phyloP scores from a whole-genome alignment of 2,888 invertebrate species.

The Smittia sp. region DNA sequence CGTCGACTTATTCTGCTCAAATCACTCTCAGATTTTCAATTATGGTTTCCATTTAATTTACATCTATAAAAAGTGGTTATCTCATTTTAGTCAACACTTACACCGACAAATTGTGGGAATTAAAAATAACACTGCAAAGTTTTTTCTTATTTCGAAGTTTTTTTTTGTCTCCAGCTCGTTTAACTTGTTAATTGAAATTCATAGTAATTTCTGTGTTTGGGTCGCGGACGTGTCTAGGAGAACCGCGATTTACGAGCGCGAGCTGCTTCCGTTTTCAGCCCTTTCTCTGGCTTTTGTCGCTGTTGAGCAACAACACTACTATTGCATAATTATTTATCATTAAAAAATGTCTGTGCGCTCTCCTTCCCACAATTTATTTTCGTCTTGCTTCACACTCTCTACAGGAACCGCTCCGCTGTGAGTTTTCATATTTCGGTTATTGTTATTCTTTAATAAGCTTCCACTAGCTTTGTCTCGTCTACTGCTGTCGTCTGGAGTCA shows the following conservation, averaged over 20 bases:
- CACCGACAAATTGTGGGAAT: conserved; percentile 28
- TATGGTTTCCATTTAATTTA: conserved; percentile 15
- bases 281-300: conserved; percentile 9
- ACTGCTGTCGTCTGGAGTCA: too few relatives aligned
- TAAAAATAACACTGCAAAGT: conserved; percentile 27
- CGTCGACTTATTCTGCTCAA: conserved; percentile 2
- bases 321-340: conserved; percentile 33
- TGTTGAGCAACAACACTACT: neutral
- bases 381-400: neutral
- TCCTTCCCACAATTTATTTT: neutral
- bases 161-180: neutral
- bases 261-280: neutral
- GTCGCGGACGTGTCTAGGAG: conserved; percentile 23
- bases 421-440: neutral
- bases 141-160: neutral
- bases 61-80: conserved; percentile 30
- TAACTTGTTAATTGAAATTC: conserved; percentile 21
- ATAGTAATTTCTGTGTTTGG: neutral
- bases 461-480: neutral
- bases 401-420: neutral
- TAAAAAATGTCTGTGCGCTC: conserved; percentile 5
- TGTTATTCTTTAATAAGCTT: conserved; percentile 4
- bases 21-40: conserved; percentile 23
- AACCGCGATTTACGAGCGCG: conserved; percentile 14
- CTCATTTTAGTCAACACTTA: conserved; percentile 31